phyloP scores from a whole-genome alignment of 2,113 vertebrate species.

The Narcine bancroftii region DNA sequence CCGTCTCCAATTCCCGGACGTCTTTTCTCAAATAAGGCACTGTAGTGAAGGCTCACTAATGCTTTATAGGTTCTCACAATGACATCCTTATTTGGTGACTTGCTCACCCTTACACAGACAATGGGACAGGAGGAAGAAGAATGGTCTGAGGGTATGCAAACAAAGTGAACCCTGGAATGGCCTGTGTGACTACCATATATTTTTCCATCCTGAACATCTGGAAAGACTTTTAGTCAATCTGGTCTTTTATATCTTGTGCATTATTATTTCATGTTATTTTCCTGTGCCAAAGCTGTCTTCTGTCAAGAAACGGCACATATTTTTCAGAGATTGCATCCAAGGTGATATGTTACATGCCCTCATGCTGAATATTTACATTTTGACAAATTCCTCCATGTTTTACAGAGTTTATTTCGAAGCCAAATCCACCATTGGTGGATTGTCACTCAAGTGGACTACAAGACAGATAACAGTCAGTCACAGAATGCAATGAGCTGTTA shows the following conservation, averaged over 20 bases:
- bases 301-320: slow-evolving; percentile 6
- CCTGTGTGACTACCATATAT: not conserved
- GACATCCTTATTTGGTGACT: too few relatives aligned
- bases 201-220: not conserved
- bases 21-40: too few relatives aligned
- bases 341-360: not conserved
- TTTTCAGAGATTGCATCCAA: not conserved
- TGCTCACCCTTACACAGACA: too few relatives aligned
- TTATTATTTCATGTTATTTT: not conserved
- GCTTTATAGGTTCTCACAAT: too few relatives aligned
- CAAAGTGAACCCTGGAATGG: not conserved
- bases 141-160: not conserved
- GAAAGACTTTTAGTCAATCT: not conserved
- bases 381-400: slow-evolving; percentile 1
- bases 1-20: too few relatives aligned
- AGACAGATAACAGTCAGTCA: not conserved
- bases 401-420: not conserved
- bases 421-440: not conserved
- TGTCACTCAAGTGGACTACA: slow-evolving; percentile 21
- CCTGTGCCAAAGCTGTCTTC: not conserved
- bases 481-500: slow-evolving; percentile 16
- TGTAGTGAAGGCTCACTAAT: too few relatives aligned
- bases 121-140: not conserved
- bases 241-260: not conserved
- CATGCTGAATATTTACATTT: not conserved